These are phyloP conservation scores for Ferdinandea cuprea DNA, from an alignment of 2,888 invertebrate genomes.

Conservation along the genomic window DNA sequence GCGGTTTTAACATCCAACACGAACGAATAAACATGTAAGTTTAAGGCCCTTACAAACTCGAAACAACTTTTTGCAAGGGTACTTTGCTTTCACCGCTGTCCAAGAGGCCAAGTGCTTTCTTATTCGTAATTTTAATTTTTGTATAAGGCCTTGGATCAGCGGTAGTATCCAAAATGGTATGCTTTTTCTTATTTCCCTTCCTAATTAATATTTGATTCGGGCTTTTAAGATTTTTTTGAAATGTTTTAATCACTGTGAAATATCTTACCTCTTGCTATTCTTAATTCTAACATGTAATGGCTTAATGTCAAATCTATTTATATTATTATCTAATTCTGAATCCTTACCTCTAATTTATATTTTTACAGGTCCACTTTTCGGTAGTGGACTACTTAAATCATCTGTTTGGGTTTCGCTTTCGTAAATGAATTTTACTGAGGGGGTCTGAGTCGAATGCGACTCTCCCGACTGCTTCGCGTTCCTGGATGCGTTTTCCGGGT, in stretches of 20 bases:
- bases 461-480: no score
- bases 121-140: neutral
- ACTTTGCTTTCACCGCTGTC: constrained; percentile 4
- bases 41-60: neutral
- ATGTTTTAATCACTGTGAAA: no score
- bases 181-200: no score
- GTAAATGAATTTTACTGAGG: no score
- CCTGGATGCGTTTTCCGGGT: neutral
- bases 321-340: no score
- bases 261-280: no score
- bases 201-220: neutral
- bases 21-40: neutral
- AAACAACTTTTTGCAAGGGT: constrained; percentile 1
- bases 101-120: neutral
- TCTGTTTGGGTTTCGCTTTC: no score
- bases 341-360: no score
- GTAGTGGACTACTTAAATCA: no score
- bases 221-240: neutral
- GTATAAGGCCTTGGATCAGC: no score
- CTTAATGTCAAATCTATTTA: neutral
- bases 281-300: no score
- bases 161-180: neutral
- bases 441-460: no score
- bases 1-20: neutral
- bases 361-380: neutral